Conservation (phyloP, 2,888 invertebrate species). For the Carterocephalus palaemon region DNA sequence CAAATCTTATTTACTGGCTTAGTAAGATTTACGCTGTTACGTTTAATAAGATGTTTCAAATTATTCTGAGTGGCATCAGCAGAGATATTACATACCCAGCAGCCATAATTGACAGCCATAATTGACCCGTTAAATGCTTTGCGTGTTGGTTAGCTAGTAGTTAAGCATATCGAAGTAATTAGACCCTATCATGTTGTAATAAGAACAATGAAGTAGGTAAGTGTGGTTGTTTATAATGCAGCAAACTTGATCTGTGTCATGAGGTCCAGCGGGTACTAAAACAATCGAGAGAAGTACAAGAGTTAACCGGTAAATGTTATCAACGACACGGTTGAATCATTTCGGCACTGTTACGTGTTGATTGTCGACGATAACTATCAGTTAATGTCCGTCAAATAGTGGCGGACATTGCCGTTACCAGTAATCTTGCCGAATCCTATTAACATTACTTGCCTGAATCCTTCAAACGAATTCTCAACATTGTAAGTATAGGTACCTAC, state of each 20-base stretch:
- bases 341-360: background rate
- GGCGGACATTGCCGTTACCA: no score
- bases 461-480: constrained; percentile 1
- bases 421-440: constrained; percentile 8
- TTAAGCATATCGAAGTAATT: constrained; percentile 60
- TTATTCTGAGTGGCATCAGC: background rate
- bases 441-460: background rate
- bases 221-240: constrained; percentile 46
- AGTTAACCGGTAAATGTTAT: background rate
- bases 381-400: background rate
- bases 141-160: constrained; percentile 48
- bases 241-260: constrained; percentile 52
- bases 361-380: background rate
- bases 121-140: constrained; percentile 38
- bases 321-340: constrained; percentile 3
- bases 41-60: background rate
- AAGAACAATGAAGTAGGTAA: constrained; percentile 63
- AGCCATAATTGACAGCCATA: no score
- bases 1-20: no score
- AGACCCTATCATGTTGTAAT: constrained; percentile 69
- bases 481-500: constrained; percentile 1
- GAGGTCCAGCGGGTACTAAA: constrained; percentile 35
- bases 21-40: no score
- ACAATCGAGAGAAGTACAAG: constrained; percentile 1
- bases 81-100: constrained; percentile 3